These are phyloP conservation scores for Moxostoma hubbsi DNA, from an alignment of 2,797 vertebrate genomes.

Conservation along the genomic window DNA sequence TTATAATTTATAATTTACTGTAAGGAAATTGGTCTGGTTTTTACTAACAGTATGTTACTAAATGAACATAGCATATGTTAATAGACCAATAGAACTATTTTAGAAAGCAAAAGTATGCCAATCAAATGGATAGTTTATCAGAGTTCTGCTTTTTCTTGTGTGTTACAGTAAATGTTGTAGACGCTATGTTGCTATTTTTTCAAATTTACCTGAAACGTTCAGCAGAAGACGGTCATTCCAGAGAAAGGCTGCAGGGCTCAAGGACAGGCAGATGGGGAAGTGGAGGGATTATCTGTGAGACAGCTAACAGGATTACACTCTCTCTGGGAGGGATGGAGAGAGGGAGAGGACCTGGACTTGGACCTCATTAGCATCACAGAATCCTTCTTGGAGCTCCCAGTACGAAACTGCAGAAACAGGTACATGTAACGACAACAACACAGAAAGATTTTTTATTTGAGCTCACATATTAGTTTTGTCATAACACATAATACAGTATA, in stretches of 20 bases:
- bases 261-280: constrained; percentile 36
- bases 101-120: too few relatives aligned
- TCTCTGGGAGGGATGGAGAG: constrained; percentile 41
- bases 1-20: too few relatives aligned
- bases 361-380: constrained; percentile 32
- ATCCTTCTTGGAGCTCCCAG: constrained; percentile 4
- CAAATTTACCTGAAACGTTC: constrained; percentile 60
- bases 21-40: too few relatives aligned
- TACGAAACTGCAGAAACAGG: not conserved
- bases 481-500: too few relatives aligned
- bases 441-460: not conserved
- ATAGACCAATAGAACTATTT: too few relatives aligned
- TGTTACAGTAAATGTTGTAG: too few relatives aligned
- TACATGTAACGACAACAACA: not conserved
- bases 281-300: constrained; percentile 60
- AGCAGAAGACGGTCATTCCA: constrained; percentile 58
- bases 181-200: not conserved
- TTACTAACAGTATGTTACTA: too few relatives aligned
- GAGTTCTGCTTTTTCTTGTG: not conserved
- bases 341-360: constrained; percentile 17
- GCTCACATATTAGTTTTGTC: too few relatives aligned
- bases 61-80: too few relatives aligned
- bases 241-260: constrained; percentile 45
- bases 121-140: not conserved
- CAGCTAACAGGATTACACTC: constrained; percentile 64